phyloP scores from a whole-genome alignment of 1,140 invertebrate genomes.

The Pachyrhynchus sulphureomaculatus region DNA sequence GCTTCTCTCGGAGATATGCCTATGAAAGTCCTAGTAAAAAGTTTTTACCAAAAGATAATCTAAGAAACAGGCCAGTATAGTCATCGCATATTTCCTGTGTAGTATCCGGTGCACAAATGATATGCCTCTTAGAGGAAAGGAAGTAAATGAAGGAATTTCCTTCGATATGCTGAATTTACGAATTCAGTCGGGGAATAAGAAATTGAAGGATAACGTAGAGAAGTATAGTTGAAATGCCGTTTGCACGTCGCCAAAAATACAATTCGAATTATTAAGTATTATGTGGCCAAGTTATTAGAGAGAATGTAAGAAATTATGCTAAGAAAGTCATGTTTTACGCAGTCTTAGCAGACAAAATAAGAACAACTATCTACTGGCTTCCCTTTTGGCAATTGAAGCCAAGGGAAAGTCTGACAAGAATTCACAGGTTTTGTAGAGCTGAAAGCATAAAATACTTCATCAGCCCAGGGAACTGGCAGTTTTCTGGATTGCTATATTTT shows the following conservation, averaged over 20 bases:
- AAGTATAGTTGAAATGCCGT: constrained; percentile 16
- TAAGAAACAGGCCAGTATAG: constrained; percentile 8
- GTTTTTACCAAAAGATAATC: constrained; percentile 9
- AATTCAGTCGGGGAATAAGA: constrained; percentile 24
- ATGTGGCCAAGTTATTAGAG: constrained; percentile 29
- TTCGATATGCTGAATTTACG: constrained; percentile 34
- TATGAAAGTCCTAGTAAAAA: constrained; percentile 30
- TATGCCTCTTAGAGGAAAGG: constrained; percentile 37
- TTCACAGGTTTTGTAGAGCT: constrained; percentile 27
- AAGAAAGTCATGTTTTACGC: constrained; percentile 11
- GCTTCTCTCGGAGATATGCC: constrained; percentile 36
- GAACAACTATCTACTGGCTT: constrained; percentile 12
- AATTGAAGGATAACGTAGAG: constrained; percentile 23
- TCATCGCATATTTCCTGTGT: constrained; percentile 40
- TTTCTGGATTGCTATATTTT: no score
- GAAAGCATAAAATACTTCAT: constrained; percentile 20
- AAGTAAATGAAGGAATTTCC: constrained; percentile 35
- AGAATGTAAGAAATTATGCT: constrained; percentile 13
- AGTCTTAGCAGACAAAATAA: constrained; percentile 27
- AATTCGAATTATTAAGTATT: constrained; percentile 30
- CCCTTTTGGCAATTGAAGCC: constrained; percentile 11
- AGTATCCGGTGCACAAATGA: constrained; percentile 39
- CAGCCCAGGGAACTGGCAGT: constrained; percentile 22
- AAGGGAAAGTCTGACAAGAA: constrained; percentile 20
- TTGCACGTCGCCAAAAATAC: constrained; percentile 24